Conservation (phyloP, 2,888 invertebrate species). For the Acanthoscelides obtectus region DNA sequence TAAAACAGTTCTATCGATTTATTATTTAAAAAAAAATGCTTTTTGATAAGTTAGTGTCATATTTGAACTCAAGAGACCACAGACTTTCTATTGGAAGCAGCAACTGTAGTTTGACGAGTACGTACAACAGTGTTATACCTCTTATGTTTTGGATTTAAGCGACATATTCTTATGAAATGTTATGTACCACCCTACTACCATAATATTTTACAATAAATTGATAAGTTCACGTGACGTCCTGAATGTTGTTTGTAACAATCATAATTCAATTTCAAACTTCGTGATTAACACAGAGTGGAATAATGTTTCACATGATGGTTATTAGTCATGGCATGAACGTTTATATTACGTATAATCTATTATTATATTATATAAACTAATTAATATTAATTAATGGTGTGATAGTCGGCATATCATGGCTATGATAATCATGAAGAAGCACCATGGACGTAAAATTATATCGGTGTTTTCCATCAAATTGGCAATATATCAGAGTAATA, state of each 20-base stretch:
- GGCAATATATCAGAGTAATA: background rate
- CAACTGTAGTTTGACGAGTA: too few relatives aligned
- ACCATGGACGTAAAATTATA: background rate
- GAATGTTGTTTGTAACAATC: background rate
- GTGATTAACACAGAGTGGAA: background rate
- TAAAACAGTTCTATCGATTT: too few relatives aligned
- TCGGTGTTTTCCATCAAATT: background rate
- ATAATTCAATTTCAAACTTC: background rate
- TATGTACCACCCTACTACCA: too few relatives aligned
- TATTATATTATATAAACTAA: background rate
- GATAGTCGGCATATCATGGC: background rate
- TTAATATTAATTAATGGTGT: background rate
- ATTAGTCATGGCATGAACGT: background rate
- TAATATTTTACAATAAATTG: too few relatives aligned
- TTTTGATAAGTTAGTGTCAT: too few relatives aligned
- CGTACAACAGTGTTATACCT: too few relatives aligned
- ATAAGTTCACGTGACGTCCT: too few relatives aligned
- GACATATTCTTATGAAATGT: too few relatives aligned
- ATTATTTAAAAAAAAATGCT: too few relatives aligned
- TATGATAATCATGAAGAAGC: background rate
- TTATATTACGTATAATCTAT: background rate
- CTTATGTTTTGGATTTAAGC: too few relatives aligned
- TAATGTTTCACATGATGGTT: background rate
- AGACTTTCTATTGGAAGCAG: too few relatives aligned
- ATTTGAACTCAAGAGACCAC: too few relatives aligned